A percentile compares a stretch with the other conserved stretches of the same genome.
These are phyloP conservation scores for Chionomys nivalis DNA, from an alignment of 2,113 vertebrate species.

Conservation along the genomic window DNA sequence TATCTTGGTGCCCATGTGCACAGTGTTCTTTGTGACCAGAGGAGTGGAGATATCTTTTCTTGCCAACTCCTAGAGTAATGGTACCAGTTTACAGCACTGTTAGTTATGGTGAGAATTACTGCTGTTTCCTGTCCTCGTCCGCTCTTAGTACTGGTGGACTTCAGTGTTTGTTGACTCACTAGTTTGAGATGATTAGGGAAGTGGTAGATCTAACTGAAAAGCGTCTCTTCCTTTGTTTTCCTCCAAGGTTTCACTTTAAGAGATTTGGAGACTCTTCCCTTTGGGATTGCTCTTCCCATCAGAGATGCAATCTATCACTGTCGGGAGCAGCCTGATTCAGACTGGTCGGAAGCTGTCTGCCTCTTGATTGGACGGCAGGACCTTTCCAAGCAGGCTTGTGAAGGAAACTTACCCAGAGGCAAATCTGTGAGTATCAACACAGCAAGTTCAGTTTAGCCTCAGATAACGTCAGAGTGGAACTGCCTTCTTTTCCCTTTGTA, in stretches of 20 bases:
- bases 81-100: neutral
- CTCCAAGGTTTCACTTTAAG: slow-evolving; percentile 93
- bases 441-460: neutral
- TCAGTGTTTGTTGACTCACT: neutral
- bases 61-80: neutral
- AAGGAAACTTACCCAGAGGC: slow-evolving; percentile 92
- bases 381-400: slow-evolving; percentile 95
- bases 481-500: slow-evolving; percentile 15
- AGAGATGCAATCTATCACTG: slow-evolving; percentile 97
- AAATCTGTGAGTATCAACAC: slow-evolving; percentile 91
- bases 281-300: slow-evolving; percentile 96
- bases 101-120: neutral
- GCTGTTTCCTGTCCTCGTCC: neutral
- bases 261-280: slow-evolving; percentile 96
- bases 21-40: neutral
- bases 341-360: slow-evolving; percentile 97
- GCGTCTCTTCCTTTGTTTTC: neutral
- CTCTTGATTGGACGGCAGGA: slow-evolving; percentile 97
- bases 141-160: neutral
- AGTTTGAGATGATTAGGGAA: neutral
- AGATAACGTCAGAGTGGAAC: neutral
- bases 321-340: slow-evolving; percentile 94
- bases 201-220: neutral
- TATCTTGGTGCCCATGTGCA: neutral
- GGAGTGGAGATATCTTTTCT: neutral